A percentile compares a stretch with the other conserved stretches of the same genome.
Evolutionary conservation across 1,140 invertebrate species (phyloP).

Genomic region (Lepidotrigona ventralis): DNA sequence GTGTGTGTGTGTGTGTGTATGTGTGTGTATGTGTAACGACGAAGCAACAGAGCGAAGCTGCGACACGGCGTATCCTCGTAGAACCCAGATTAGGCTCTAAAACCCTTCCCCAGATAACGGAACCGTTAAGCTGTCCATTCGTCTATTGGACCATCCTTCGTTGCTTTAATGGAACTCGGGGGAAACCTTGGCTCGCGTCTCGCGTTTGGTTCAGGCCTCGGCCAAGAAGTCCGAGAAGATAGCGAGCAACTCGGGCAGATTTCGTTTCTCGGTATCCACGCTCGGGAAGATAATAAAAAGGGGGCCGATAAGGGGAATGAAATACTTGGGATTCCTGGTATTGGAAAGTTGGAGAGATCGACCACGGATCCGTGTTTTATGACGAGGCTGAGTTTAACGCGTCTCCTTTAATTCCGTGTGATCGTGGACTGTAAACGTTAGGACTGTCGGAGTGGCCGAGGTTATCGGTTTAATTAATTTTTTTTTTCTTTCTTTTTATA

Average conservation of each 20-base stretch:
- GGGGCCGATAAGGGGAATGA: slow-evolving; percentile 17
- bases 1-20: too few relatives aligned
- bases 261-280: slow-evolving; percentile 15
- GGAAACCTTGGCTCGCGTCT: slow-evolving; percentile 37
- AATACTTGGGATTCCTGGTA: slow-evolving; percentile 21
- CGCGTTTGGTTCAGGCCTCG: slow-evolving; percentile 10
- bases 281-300: slow-evolving; percentile 28
- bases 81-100: slow-evolving; percentile 68
- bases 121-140: slow-evolving; percentile 68
- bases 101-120: slow-evolving; percentile 70
- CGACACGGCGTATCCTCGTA: slow-evolving; percentile 57
- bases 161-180: slow-evolving; percentile 47
- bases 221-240: slow-evolving; percentile 9
- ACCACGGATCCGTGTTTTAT: background rate
- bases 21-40: slow-evolving; percentile 31
- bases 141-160: slow-evolving; percentile 61
- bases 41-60: slow-evolving; percentile 48
- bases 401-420: background rate
- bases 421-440: background rate
- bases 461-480: background rate
- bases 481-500: background rate
- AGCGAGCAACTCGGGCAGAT: slow-evolving; percentile 29
- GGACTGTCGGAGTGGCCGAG: background rate
- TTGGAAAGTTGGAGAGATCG: background rate
- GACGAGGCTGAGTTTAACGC: slow-evolving; percentile 6